Percentiles rank a stretch among this genome's conserved stretches.
phyloP scores from a whole-genome alignment of 2,888 invertebrate genomes.

The Brenthis daphne region DNA sequence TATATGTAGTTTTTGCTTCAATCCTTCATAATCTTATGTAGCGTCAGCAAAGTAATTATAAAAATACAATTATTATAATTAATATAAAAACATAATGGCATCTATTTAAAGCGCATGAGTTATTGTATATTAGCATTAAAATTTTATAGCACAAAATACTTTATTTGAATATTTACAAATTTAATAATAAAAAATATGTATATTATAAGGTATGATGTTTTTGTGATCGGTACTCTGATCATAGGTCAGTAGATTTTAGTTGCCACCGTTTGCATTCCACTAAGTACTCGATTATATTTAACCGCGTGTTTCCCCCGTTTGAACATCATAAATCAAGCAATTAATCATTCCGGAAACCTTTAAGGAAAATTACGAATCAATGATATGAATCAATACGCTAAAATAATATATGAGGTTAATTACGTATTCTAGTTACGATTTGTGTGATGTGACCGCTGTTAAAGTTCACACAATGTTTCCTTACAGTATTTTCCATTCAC shows the following conservation, averaged over 20 bases:
- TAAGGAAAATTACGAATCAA: slow-evolving; percentile 26
- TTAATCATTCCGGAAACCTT: slow-evolving; percentile 33
- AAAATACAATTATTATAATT: too few species aligned
- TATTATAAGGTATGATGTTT: not conserved
- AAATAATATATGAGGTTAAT: slow-evolving; percentile 13
- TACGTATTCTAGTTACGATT: slow-evolving; percentile 10
- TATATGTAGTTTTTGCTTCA: slow-evolving; percentile 4
- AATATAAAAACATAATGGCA: too few species aligned
- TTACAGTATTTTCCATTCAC: slow-evolving; percentile 2
- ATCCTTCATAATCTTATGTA: slow-evolving; percentile 7
- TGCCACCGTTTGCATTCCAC: not conserved
- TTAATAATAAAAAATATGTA: too few species aligned
- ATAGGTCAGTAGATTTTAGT: not conserved
- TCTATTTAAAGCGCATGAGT: too few species aligned
- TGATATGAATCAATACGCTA: slow-evolving; percentile 15
- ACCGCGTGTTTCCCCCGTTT: slow-evolving; percentile 25
- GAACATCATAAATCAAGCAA: slow-evolving; percentile 27
- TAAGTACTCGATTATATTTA: not conserved
- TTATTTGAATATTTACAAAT: not conserved
- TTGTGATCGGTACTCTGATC: not conserved
- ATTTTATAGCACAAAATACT: not conserved
- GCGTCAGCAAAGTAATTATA: not conserved
- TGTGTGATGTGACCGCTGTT: slow-evolving; percentile 10
- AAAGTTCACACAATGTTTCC: slow-evolving; percentile 7
- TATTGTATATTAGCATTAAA: not conserved